These are phyloP conservation scores for Drosophila paramelanica DNA, from an alignment of 2,888 invertebrate species.

Conservation along the genomic window DNA sequence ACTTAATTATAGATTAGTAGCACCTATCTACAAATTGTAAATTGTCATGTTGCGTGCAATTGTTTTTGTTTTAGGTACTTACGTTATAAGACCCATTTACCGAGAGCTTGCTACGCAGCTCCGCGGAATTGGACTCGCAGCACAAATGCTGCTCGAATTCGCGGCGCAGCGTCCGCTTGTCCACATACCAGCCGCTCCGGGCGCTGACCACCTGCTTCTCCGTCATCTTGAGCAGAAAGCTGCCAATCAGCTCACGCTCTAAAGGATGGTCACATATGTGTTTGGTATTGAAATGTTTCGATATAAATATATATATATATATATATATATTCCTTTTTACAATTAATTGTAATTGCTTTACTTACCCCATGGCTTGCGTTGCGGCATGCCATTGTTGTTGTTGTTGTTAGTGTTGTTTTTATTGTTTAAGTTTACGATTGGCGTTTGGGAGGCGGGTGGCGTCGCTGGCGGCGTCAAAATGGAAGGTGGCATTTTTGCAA, in stretches of 20 bases:
- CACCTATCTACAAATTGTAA: no score
- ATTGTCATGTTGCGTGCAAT: not conserved
- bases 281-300: not conserved
- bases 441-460: conserved; percentile 31
- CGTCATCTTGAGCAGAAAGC: conserved; percentile 68
- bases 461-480: conserved; percentile 48
- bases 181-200: conserved; percentile 62
- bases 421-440: conserved; percentile 16
- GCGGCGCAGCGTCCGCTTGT: conserved; percentile 53
- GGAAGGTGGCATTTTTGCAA: conserved; percentile 29
- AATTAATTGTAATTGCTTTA: not conserved
- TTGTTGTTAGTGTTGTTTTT: conserved; percentile 9
- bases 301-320: no score
- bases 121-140: conserved; percentile 13
- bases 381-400: conserved; percentile 7
- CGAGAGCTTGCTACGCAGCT: conserved; percentile 34
- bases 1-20: no score
- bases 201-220: conserved; percentile 56
- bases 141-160: conserved; percentile 51
- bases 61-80: conserved; percentile 37
- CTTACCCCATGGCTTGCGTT: conserved; percentile 57
- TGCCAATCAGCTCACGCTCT: conserved; percentile 73
- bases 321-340: not conserved
- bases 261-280: not conserved
- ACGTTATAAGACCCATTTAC: conserved; percentile 59